Evolutionary conservation across 2,797 vertebrate species (phyloP).

Genomic region (Cetoscarus ocellatus): DNA sequence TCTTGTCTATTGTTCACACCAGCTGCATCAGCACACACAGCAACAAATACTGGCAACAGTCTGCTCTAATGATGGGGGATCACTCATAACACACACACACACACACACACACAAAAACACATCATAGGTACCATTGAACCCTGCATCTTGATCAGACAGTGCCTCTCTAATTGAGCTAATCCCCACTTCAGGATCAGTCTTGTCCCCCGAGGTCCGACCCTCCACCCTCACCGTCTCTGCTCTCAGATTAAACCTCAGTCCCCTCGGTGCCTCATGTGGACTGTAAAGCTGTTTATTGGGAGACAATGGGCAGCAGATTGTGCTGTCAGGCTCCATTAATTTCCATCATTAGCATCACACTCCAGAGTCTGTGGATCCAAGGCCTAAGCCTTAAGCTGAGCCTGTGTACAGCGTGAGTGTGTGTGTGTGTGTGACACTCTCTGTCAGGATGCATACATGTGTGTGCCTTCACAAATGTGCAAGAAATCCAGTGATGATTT

Average conservation of each 20-base stretch:
- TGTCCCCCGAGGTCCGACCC: constrained; percentile 80
- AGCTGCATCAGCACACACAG: constrained; percentile 65
- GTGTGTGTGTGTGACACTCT: constrained; percentile 19
- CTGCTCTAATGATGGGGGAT: constrained; percentile 76
- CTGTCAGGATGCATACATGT: constrained; percentile 10
- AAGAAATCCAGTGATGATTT: too few species aligned
- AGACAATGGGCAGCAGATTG: constrained; percentile 99
- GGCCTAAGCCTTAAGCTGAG: constrained; percentile 81
- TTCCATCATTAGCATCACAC: constrained; percentile 98
- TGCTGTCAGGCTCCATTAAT: constrained; percentile 99
- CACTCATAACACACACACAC: constrained; percentile 57
- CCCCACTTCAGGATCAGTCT: constrained; percentile 93
- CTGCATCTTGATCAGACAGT: constrained; percentile 88
- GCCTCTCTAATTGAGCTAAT: constrained; percentile 93
- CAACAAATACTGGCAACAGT: constrained; percentile 78
- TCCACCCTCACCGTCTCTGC: constrained; percentile 61
- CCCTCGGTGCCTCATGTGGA: constrained; percentile 86
- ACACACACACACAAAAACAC: too few species aligned
- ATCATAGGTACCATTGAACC: constrained; percentile 58
- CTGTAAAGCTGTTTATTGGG: constrained; percentile 88
- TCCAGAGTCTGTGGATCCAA: constrained; percentile 86
- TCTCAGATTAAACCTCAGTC: constrained; percentile 65
- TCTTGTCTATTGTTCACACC: constrained; percentile 63
- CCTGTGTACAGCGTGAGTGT: constrained; percentile 35
- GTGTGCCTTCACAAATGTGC: background rate